Evolutionary conservation across 2,797 vertebrate genomes (phyloP).

Genomic region (Dryobates pubescens): DNA sequence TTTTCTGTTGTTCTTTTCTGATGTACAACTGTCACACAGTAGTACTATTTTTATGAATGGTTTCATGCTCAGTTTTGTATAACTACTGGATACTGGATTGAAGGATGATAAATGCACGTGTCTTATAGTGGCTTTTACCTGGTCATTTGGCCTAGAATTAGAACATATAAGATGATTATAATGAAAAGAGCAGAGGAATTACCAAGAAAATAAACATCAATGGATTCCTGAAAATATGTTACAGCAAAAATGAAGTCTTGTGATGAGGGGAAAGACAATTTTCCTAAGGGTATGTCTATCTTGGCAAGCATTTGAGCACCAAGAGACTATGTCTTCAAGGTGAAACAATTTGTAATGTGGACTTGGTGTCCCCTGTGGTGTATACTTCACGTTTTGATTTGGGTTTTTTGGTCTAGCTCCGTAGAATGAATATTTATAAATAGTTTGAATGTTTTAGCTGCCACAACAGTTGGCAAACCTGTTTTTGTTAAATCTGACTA

Average conservation of each 20-base stretch:
- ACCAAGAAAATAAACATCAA: background rate
- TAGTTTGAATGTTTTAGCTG: background rate
- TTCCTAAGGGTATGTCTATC: background rate
- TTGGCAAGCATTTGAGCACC: background rate
- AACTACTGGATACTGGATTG: background rate
- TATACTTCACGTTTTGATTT: background rate
- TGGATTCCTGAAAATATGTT: background rate
- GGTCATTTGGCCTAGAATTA: background rate
- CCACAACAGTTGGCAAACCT: background rate
- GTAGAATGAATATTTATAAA: background rate
- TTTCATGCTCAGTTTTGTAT: background rate
- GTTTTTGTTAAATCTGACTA: background rate
- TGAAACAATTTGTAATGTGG: background rate
- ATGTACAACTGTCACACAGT: background rate
- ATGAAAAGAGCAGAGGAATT: background rate
- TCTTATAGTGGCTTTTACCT: background rate
- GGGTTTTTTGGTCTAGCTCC: background rate
- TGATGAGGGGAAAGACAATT: background rate
- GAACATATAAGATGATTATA: background rate
- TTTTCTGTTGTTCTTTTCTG: background rate
- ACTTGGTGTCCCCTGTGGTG: rapidly evolving
- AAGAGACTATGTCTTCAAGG: background rate
- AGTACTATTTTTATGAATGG: background rate
- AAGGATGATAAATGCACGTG: background rate
- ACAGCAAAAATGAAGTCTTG: background rate